Evolutionary conservation across 1,140 invertebrate genomes (phyloP), one percentile per base, ranked within the genome.

Genomic region (Daktulosphaira vitifoliae): DNA sequence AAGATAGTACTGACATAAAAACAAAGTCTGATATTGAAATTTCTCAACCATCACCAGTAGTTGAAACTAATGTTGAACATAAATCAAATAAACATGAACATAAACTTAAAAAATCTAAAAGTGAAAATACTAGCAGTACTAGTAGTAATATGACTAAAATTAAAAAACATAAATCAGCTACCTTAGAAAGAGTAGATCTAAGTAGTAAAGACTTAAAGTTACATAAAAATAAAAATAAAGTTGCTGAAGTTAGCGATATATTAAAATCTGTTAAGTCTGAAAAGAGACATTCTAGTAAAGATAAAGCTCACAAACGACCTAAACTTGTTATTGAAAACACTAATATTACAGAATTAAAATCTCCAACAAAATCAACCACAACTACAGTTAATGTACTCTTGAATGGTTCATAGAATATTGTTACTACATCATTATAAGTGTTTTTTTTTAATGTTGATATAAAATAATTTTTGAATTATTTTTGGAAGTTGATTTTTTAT

Each of bases 391-490:
- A 62, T 62, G 42, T 23, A 48, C 42, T 62, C 13, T 16, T 39
- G 15, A 62, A 62, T 33, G 56, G 56, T 20, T 48, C 56, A 48
- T 62, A 23, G 46, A 29, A 6, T 16, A 62, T 44, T 48, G 42
- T 62, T 62, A 59, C 22, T 6, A 33, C 11, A 33, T 33, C 11
- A 48, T 48, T 22, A 20, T 48, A 33, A 46, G 29, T 62, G 11
- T 46, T 62, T 11, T n/a, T 48, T 62, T 48, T 62, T 11, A 37
- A 48, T 62, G 25, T 62, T 22, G 11, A 33, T 59, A 18, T 20
- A 59, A 59, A 20, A 44, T 26, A 44, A 15, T 8, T 59, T 42
- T 59, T 59, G 56, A 62, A 48, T 62, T 62, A 62, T 62, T 33
- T 62, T 25, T n/a, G 20, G 29, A 33, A 5, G 29, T 33, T 33